Evolutionary conservation across 2,113 vertebrate genomes (phyloP), one percentile per base, ranked within the genome.

Genomic region (Sinocyclocheilus rhinocerous): DNA sequence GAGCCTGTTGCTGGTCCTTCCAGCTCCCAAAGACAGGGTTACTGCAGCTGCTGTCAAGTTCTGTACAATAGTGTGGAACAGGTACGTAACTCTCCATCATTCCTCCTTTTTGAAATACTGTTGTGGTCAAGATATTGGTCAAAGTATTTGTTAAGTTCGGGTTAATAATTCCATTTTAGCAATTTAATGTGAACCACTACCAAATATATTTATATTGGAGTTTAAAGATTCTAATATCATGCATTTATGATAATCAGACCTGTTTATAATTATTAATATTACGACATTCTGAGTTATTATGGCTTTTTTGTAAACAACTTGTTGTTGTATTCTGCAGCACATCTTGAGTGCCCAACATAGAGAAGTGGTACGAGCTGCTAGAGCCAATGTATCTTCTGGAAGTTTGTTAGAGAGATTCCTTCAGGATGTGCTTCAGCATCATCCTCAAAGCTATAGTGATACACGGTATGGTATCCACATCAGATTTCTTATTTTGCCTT

Each of bases 391-490:
- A 45, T 78, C 89, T 65, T 86, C 92, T 45, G 88, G 82, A 29
- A 96, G 94, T 55, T 76, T 99, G 87, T 94, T 99, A 95, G 97
- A 98, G 4, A 96, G 97, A 83, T 99, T 99, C 89, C 93, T 99
- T 76, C 94, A 97, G 86, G 98, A 99, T 48, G 97, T 99, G 33
- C 89, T 97, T 36, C 92, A 92, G 39, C 95, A 99, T 89, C 97
- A 98, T 92, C 97, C 97, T 0, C 92, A 95, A 89, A 91, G 89
- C 90, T 97, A 96, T 87, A 90, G 93, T 5, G 96, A 97, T 87
- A 92, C 85, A 93, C 96, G 96, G 97, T 99, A 94, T 55, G 48
- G n/a, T 33, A 33, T 18, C 26, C 4, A 33, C 10, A 39, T 79
- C 20, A 59, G 22, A 61, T 78, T 39, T 78, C 76, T 78, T 57